phyloP scores from a whole-genome alignment of 2,797 vertebrate species.

The Poecile montanus region DNA sequence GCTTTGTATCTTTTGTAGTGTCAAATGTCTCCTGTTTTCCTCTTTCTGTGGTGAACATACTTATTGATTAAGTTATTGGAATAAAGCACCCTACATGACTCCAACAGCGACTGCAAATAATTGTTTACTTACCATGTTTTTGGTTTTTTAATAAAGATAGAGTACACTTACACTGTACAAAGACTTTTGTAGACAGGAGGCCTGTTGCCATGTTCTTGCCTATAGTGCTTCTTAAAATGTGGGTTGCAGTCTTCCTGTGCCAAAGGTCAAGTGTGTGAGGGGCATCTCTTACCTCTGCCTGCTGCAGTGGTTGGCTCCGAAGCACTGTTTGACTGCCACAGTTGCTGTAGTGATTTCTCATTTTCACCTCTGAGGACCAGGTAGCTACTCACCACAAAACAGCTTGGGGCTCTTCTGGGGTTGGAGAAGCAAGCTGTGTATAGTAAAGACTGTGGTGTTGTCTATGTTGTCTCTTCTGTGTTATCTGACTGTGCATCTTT shows the following conservation, averaged over 20 bases:
- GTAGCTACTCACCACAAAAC: neutral
- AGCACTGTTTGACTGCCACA: neutral
- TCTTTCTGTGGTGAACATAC: neutral
- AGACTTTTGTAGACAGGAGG: neutral
- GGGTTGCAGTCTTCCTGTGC: neutral
- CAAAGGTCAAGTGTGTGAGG: neutral
- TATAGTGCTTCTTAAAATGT: neutral
- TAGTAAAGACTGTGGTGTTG: neutral
- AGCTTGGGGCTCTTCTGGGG: neutral
- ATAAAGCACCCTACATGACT: neutral
- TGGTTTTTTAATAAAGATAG: neutral
- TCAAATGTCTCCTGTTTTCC: neutral
- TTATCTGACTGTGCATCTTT: neutral
- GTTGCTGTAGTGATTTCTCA: neutral
- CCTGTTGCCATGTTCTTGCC: neutral
- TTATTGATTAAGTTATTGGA: neutral
- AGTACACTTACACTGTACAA: neutral
- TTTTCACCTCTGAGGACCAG: neutral
- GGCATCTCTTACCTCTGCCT: neutral
- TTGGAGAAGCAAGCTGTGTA: neutral
- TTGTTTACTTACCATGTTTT: neutral
- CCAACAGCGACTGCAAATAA: neutral
- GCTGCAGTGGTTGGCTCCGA: neutral
- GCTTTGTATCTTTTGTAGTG: neutral
- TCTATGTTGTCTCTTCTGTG: neutral